phyloP scores from a whole-genome alignment of 2,888 invertebrate species.

The Plusia festucae region DNA sequence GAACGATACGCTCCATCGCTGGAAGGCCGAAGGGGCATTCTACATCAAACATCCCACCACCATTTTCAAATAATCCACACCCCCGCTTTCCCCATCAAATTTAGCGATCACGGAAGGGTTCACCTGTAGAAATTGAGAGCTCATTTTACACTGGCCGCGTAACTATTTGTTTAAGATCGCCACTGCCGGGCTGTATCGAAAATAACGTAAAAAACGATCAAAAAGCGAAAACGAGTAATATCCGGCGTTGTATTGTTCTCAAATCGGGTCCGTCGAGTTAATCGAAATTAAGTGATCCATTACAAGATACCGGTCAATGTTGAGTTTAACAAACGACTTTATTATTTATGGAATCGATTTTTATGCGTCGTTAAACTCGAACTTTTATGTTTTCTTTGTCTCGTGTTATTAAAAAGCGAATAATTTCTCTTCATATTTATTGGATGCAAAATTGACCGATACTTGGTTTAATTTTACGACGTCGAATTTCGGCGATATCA shows the following conservation, averaged over 20 bases:
- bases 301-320: constrained; percentile 81
- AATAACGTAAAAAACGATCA: constrained; percentile 82
- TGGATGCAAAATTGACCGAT: constrained; percentile 29
- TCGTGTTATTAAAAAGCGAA: constrained; percentile 46
- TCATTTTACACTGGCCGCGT: constrained; percentile 64
- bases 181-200: constrained; percentile 69
- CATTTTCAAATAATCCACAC: constrained; percentile 51
- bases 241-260: constrained; percentile 85
- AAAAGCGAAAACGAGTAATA: constrained; percentile 86
- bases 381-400: constrained; percentile 52
- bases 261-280: constrained; percentile 75
- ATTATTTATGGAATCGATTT: constrained; percentile 82
- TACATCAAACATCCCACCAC: constrained; percentile 64
- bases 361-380: constrained; percentile 73
- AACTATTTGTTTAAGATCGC: constrained; percentile 77
- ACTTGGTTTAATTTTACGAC: constrained; percentile 26
- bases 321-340: constrained; percentile 77
- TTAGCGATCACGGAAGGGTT: constrained; percentile 39
- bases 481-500: not conserved
- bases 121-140: constrained; percentile 44
- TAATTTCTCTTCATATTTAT: constrained; percentile 49
- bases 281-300: constrained; percentile 89
- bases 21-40: constrained; percentile 73
- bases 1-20: constrained; percentile 77
- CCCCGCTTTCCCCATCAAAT: constrained; percentile 44